phyloP scores from a whole-genome alignment of 2,797 vertebrate species.

The Schizopygopsis pylzovi region DNA sequence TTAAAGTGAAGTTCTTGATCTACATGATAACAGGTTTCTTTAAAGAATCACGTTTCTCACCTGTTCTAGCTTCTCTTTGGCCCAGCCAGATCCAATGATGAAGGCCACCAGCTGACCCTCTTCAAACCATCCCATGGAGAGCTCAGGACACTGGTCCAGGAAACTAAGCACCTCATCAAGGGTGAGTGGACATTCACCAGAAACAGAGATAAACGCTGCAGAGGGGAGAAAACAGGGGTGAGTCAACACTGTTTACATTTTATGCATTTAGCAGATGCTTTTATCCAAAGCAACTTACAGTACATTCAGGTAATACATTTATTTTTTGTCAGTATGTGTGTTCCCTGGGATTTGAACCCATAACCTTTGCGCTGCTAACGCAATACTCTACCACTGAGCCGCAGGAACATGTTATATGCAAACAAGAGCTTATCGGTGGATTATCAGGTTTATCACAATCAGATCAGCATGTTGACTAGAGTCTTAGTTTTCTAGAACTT shows the following conservation, averaged over 20 bases:
- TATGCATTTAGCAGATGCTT: no score
- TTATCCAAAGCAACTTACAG: no score
- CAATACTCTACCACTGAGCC: no score
- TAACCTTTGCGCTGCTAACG: no score
- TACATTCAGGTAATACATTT: no score
- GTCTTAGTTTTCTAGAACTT: slow-evolving; percentile 23
- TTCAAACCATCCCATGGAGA: slow-evolving; percentile 84
- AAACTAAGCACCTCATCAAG: slow-evolving; percentile 81
- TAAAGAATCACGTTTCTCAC: slow-evolving; percentile 58
- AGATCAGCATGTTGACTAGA: slow-evolving; percentile 6
- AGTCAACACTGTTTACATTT: slow-evolving; percentile 12
- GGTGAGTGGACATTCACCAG: slow-evolving; percentile 81
- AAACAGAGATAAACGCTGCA: slow-evolving; percentile 81
- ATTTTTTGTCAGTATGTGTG: no score
- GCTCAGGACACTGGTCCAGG: slow-evolving; percentile 79
- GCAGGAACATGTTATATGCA: background rate
- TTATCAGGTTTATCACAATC: slow-evolving; percentile 24
- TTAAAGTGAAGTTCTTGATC: background rate
- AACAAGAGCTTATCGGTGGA: slow-evolving; percentile 36
- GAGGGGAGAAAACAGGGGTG: background rate
- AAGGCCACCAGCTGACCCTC: slow-evolving; percentile 82
- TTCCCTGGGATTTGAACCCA: no score
- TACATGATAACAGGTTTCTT: background rate
- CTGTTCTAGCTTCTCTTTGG: slow-evolving; percentile 79
- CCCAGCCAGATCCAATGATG: slow-evolving; percentile 83